Conservation (phyloP, 2,888 invertebrate genomes). For the Cantharis lateralis region DNA sequence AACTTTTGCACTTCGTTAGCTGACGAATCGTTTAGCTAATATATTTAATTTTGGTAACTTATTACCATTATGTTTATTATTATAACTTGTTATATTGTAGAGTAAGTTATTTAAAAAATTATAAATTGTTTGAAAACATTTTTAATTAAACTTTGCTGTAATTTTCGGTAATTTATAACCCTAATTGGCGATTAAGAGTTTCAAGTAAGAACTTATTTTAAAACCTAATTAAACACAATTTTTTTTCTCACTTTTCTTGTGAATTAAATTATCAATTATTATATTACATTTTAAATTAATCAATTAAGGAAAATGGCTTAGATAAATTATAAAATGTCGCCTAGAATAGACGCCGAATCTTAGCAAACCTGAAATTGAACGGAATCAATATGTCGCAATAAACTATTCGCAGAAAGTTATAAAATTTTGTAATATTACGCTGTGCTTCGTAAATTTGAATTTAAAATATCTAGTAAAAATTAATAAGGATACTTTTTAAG, state of each 20-base stretch:
- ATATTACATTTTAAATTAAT: neutral
- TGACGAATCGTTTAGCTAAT: neutral
- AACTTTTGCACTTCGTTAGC: slow-evolving; percentile 18
- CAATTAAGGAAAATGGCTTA: neutral
- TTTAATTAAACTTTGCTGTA: neutral
- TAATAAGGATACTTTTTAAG: neutral
- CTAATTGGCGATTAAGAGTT: neutral
- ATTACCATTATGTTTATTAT: neutral
- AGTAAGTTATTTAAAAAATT: neutral
- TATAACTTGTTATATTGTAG: neutral
- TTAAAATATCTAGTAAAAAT: neutral
- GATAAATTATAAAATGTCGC: neutral
- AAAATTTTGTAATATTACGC: neutral
- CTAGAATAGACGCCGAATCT: neutral
- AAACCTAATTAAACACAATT: neutral
- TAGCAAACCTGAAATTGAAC: neutral
- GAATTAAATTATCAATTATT: neutral
- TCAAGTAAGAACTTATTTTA: neutral
- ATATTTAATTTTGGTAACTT: neutral
- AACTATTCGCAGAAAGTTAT: neutral
- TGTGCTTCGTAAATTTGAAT: neutral
- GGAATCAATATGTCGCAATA: too few species aligned
- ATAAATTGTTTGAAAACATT: neutral
- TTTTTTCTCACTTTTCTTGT: neutral
- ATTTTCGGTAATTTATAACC: neutral